Evolutionary conservation across 2,888 invertebrate genomes (phyloP).

Genomic region (Calliphora vomitoria): DNA sequence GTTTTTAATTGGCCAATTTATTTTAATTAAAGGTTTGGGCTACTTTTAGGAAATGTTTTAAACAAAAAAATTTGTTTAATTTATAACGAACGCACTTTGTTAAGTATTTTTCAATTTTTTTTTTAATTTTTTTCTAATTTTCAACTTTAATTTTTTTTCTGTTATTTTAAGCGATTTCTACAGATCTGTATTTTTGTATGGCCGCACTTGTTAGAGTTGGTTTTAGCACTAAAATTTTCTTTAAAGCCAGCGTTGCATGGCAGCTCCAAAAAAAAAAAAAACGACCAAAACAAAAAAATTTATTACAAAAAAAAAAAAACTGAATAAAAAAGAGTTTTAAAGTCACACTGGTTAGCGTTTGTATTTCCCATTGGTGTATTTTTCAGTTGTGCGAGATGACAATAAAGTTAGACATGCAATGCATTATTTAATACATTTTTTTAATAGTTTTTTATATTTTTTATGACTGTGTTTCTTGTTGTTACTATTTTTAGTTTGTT

Average conservation of each 20-base stretch:
- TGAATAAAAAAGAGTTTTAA: conserved; percentile 35
- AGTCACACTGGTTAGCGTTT: conserved; percentile 21
- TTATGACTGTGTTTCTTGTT: background rate
- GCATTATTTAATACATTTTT: conserved; percentile 61
- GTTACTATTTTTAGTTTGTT: conserved; percentile 15
- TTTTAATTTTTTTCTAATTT: background rate
- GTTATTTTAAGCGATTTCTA: conserved; percentile 23
- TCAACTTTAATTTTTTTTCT: background rate
- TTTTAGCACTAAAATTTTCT: conserved; percentile 69
- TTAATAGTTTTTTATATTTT: conserved; percentile 7
- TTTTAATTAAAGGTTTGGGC: conserved; percentile 37
- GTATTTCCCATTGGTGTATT: conserved; percentile 50
- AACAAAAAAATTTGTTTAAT: too few species aligned
- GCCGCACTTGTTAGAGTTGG: conserved; percentile 72
- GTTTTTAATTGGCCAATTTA: conserved; percentile 63
- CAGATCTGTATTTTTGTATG: conserved; percentile 47
- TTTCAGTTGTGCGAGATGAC: conserved; percentile 57
- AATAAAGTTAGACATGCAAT: conserved; percentile 65
- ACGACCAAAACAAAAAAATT: conserved; percentile 8
- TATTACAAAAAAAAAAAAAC: conserved; percentile 20
- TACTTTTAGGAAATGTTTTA: background rate
- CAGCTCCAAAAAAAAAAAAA: conserved; percentile 60
- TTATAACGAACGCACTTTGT: conserved; percentile 49
- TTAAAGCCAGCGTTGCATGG: conserved; percentile 66
- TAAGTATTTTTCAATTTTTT: conserved; percentile 6